A percentile compares a stretch with the other conserved stretches of the same genome.
Conservation (phyloP, 2,797 vertebrate species). For the Carcharodon carcharias region DNA sequence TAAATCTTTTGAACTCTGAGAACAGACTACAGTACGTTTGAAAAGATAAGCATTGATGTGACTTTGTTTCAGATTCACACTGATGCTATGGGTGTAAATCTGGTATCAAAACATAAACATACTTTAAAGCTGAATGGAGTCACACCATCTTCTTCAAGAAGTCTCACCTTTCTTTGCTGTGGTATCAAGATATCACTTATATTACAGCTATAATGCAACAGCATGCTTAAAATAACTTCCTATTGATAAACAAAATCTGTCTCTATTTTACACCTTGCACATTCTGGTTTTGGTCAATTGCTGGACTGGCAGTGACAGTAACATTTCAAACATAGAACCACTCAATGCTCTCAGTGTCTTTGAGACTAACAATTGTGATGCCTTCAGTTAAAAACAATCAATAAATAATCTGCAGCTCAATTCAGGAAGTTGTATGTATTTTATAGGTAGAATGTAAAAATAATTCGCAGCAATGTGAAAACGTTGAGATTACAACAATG, state of each 20-base stretch:
- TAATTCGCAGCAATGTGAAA: too few relatives aligned
- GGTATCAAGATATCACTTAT: neutral
- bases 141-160: neutral
- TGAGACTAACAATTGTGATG: too few relatives aligned
- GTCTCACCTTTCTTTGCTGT: neutral
- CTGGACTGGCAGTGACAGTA: neutral
- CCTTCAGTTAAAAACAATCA: too few relatives aligned
- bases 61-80: neutral
- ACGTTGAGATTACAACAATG: too few relatives aligned
- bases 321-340: neutral
- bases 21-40: neutral
- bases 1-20: neutral
- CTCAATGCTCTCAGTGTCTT: too few relatives aligned
- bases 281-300: neutral
- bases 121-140: neutral
- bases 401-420: too few relatives aligned
- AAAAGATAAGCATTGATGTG: neutral
- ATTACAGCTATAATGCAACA: neutral
- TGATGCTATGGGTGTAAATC: neutral
- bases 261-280: neutral
- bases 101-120: neutral
- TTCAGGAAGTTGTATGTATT: too few relatives aligned
- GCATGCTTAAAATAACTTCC: neutral
- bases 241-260: neutral
- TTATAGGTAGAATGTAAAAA: too few relatives aligned